A percentile compares a stretch with the other conserved stretches of the same genome.
Conservation (phyloP, 2,888 invertebrate species). For the Pheosia gnoma region DNA sequence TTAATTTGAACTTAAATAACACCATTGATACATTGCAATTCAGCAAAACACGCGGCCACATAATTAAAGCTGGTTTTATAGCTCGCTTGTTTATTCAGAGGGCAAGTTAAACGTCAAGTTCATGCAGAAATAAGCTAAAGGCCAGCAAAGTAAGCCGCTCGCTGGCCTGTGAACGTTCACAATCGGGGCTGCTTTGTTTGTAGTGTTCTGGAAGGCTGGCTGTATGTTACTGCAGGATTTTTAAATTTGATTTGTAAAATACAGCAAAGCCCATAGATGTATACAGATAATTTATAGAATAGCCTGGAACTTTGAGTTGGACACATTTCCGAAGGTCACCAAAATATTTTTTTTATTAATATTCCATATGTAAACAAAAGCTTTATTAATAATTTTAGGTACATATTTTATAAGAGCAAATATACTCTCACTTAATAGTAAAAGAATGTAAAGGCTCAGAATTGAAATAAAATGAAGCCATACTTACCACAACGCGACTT, state of each 20-base stretch:
- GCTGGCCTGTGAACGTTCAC: conserved; percentile 55
- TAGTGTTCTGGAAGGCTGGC: conserved; percentile 9
- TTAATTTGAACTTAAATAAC: background rate
- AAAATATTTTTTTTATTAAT: no score
- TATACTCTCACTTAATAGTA: no score
- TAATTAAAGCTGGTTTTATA: conserved; percentile 31
- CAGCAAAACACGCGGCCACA: conserved; percentile 15
- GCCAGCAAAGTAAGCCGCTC: conserved; percentile 59
- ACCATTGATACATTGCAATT: background rate
- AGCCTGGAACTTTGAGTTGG: no score
- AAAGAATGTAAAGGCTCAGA: no score
- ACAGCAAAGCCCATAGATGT: background rate
- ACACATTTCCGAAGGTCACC: no score
- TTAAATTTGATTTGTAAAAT: background rate
- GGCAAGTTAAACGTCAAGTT: conserved; percentile 40
- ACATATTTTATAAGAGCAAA: no score
- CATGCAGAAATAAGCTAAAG: conserved; percentile 44
- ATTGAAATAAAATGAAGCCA: no score
- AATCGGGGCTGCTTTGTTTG: conserved; percentile 62
- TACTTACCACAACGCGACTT: conserved; percentile 39
- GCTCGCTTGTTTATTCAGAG: conserved; percentile 28
- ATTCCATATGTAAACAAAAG: no score
- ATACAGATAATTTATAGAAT: no score
- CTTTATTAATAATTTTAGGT: no score
- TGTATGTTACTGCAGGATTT: background rate